Base-by-base conservation (phyloP, 2,888 invertebrate species). In the Drosophila subsilvestris region DNA sequence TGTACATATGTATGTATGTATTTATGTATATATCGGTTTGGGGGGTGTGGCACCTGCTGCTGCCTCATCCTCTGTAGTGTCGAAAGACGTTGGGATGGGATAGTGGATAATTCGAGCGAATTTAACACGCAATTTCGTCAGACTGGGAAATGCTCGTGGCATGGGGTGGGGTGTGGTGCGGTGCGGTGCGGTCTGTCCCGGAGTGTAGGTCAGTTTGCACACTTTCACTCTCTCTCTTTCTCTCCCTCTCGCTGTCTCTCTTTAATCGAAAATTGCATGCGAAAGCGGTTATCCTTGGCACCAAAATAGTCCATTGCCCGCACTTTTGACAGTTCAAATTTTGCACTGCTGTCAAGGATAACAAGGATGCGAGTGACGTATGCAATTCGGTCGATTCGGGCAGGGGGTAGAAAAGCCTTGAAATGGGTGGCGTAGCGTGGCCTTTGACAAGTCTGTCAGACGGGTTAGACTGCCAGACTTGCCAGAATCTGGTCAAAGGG, bases 181-280 rank as follows among this genome's bases (percentile, higher is more conserved):
- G 17, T 49, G 50, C 3, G 20, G 20, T 1, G 14, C 3, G 47
- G 32, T 25, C 20, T 62, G 62, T 55, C 43, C 58, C 51, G 65
- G 69, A 71, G 75, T 83, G 75, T 80, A 86, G 83, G 80, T 85
- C 76, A 82, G 80, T 83, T 76, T 79, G 83, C 56, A 75, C 69
- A 85, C 85, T 85, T 85, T 81, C 85, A 69, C 74, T 79, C 71
- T 55, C 27, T 45, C 50, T 37, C 51, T 63, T 53, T 58, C 54
- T 22, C 9, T 7, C 7, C 20, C 44, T 22, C 58, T 49, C 32
- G 14, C 10, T 17, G 20, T 45, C 18, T 37, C 25, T 29, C 27
- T 50, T 49, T 10, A 72, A 77, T 84, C 74, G 79, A 82, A 82
- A 70, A 78, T 76, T 70, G 63, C 76, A 66, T 79, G 76, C 75